These are phyloP conservation scores for Petrocephalus sullivani DNA, from an alignment of 2,797 vertebrate species.

Conservation along the genomic window DNA sequence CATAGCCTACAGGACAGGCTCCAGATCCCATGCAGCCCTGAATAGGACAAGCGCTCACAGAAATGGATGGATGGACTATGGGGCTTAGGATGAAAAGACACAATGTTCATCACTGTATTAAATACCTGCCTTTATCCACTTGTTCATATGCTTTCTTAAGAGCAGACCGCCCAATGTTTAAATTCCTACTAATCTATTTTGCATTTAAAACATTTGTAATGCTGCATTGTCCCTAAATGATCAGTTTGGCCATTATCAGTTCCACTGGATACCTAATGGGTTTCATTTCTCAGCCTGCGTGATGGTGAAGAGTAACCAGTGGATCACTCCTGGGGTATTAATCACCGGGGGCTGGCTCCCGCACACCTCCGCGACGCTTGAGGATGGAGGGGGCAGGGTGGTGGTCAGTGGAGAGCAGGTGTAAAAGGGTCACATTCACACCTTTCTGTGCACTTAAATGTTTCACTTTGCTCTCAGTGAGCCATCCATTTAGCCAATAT, in stretches of 20 bases:
- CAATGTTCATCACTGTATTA: not conserved
- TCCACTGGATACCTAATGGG: conserved; percentile 33
- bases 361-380: conserved; percentile 21
- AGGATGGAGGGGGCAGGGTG: conserved; percentile 33
- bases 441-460: conserved; percentile 71
- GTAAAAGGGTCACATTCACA: conserved; percentile 26
- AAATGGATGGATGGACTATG: not conserved
- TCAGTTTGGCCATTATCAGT: conserved; percentile 1
- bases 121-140: not conserved
- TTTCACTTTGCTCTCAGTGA: conserved; percentile 64
- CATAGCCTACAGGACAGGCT: not conserved
- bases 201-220: not conserved
- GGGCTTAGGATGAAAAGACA: not conserved
- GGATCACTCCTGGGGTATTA: conserved; percentile 41
- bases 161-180: not conserved
- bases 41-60: not conserved
- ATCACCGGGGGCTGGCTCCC: conserved; percentile 32
- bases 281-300: conserved; percentile 39
- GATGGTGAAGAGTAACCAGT: conserved; percentile 38
- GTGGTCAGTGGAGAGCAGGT: conserved; percentile 25
- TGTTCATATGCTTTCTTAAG: not conserved
- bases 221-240: conserved; percentile 17
- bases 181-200: not conserved
- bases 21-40: not conserved
- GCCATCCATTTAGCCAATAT: conserved; percentile 69